Evolutionary conservation across 2,113 vertebrate species (phyloP).

Genomic region (Eulemur rufifrons): DNA sequence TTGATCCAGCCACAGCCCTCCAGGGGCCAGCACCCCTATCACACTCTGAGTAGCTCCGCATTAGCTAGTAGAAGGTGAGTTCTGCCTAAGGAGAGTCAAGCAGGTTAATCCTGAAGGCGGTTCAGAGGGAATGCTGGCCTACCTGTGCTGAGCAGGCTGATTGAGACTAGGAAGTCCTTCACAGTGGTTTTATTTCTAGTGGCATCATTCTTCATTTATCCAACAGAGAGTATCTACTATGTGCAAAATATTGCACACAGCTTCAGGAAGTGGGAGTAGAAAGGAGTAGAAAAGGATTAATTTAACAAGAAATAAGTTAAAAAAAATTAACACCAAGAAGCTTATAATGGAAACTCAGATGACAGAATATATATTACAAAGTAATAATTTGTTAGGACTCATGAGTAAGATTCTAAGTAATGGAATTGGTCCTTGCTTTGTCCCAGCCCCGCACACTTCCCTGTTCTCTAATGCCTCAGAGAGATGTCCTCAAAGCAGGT

Average conservation of each 20-base stretch:
- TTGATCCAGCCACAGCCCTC: neutral
- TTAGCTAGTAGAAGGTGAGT: neutral
- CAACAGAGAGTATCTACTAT: neutral
- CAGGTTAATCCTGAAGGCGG: neutral
- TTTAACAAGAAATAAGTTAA: neutral
- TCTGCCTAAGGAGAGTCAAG: neutral
- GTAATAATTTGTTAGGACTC: neutral
- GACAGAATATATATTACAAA: neutral
- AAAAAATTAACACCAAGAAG: neutral
- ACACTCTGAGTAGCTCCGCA: neutral
- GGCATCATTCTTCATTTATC: neutral
- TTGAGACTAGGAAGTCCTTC: neutral
- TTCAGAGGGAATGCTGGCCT: neutral
- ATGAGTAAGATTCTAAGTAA: neutral
- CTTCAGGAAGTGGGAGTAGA: neutral
- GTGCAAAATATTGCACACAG: neutral
- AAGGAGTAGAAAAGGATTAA: neutral
- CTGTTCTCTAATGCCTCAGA: neutral
- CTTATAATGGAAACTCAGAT: neutral
- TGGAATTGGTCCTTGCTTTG: neutral
- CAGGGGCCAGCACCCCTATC: no score
- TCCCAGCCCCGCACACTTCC: neutral
- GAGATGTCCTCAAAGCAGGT: neutral
- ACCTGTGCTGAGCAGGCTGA: neutral
- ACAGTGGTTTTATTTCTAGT: neutral